A percentile compares a stretch with the other conserved stretches of the same genome.
phyloP scores from a whole-genome alignment of 2,888 invertebrate species.

The Eustalomyia histrio region DNA sequence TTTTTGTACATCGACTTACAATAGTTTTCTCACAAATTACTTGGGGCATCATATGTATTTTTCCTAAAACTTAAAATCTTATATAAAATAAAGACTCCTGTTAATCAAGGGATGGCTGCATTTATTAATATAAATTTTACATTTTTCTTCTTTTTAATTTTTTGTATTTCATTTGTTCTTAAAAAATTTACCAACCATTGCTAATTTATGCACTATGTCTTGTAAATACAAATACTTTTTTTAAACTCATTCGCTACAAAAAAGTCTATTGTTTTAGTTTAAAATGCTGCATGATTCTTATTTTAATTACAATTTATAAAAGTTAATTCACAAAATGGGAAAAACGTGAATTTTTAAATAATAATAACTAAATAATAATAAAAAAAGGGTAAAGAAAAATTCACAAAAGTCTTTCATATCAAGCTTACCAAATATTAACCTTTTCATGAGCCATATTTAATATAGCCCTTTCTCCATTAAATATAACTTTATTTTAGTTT shows the following conservation, averaged over 20 bases:
- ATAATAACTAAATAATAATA: background rate
- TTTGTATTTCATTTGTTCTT: background rate
- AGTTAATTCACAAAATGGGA: background rate
- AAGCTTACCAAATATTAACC: background rate
- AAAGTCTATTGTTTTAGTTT: background rate
- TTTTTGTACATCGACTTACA: no score
- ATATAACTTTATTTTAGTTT: no score
- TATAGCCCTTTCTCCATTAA: no score
- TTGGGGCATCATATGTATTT: no score
- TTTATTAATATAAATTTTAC: conserved; percentile 18
- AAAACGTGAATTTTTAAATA: background rate
- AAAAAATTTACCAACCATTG: conserved; percentile 47
- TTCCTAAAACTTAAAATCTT: no score
- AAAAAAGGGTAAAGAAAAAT: background rate
- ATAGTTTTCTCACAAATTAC: no score
- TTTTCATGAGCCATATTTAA: no score
- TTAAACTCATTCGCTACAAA: background rate
- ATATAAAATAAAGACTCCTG: no score
- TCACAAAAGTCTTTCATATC: background rate
- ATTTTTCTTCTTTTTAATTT: conserved; percentile 15
- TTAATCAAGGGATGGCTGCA: background rate
- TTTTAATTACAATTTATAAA: background rate
- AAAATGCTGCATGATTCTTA: background rate
- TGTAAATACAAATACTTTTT: conserved; percentile 42
- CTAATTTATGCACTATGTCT: conserved; percentile 60